Percentiles rank a stretch among this genome's conserved stretches.
phyloP scores from a whole-genome alignment of 2,113 vertebrate genomes.

The Lates calcarifer region DNA sequence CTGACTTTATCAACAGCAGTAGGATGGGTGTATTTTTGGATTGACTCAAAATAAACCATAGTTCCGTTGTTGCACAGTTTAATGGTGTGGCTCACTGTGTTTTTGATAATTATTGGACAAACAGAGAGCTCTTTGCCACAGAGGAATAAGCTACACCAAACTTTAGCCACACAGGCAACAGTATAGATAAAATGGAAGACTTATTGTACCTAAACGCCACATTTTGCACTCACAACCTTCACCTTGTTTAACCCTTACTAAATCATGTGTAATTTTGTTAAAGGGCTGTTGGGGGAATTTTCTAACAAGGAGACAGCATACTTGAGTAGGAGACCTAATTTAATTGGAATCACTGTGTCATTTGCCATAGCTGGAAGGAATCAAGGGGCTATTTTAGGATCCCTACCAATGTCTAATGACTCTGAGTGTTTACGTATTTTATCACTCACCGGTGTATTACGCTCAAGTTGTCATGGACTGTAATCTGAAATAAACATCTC shows the following conservation, averaged over 20 bases:
- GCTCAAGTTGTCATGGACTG: conserved; percentile 44
- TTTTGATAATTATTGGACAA: not conserved
- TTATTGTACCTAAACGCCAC: not conserved
- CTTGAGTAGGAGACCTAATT: conserved; percentile 33
- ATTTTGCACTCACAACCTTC: not conserved
- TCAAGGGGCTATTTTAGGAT: conserved; percentile 45
- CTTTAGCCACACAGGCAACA: not conserved
- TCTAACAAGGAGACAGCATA: not conserved
- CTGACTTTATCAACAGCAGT: not conserved
- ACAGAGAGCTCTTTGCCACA: not conserved
- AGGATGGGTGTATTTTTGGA: not conserved
- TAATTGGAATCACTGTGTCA: conserved; percentile 51
- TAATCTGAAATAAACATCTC: conserved; percentile 67
- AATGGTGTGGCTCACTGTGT: not conserved
- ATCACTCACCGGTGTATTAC: conserved; percentile 51
- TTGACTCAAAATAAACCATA: not conserved
- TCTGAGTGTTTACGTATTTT: conserved; percentile 69
- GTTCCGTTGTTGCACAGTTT: not conserved
- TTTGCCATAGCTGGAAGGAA: conserved; percentile 39
- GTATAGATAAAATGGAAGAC: not conserved
- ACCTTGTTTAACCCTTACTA: conserved; percentile 9
- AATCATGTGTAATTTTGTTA: conserved; percentile 32
- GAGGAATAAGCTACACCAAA: not conserved
- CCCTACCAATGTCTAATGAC: conserved; percentile 45
- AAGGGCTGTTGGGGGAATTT: conserved; percentile 25